Percentiles rank a stretch among this genome's conserved stretches.
Evolutionary conservation across 2,797 vertebrate species (phyloP).

Genomic region (Todus mexicanus): DNA sequence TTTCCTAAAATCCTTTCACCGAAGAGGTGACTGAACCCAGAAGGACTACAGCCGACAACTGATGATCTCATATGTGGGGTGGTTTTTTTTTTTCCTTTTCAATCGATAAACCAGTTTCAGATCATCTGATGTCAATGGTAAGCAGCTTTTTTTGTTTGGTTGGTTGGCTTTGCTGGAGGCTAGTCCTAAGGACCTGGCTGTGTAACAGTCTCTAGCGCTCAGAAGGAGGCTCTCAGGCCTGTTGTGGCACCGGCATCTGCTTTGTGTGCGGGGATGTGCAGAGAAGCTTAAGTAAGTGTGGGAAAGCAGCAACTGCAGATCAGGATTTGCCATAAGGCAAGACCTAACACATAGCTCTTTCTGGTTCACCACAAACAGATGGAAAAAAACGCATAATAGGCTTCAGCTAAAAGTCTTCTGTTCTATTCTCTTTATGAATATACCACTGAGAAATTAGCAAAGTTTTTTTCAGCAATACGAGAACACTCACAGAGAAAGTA

Average conservation of each 20-base stretch:
- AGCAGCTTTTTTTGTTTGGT: slow-evolving; percentile 66
- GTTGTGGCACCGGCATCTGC: slow-evolving; percentile 71
- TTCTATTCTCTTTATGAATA: slow-evolving; percentile 65
- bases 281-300: slow-evolving; percentile 78
- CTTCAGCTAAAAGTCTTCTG: slow-evolving; percentile 67
- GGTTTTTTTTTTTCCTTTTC: slow-evolving; percentile 12
- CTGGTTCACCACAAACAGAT: slow-evolving; percentile 79
- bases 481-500: slow-evolving; percentile 61
- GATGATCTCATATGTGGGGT: background rate
- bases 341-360: slow-evolving; percentile 73
- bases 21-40: background rate
- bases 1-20: background rate
- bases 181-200: slow-evolving; percentile 61
- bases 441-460: slow-evolving; percentile 60
- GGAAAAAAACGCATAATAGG: slow-evolving; percentile 74
- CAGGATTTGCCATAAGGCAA: slow-evolving; percentile 79
- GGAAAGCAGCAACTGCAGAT: slow-evolving; percentile 80
- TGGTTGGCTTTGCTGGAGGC: slow-evolving; percentile 71
- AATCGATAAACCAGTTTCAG: slow-evolving; percentile 52
- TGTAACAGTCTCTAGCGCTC: slow-evolving; percentile 51
- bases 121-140: slow-evolving; percentile 48
- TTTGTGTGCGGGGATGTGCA: slow-evolving; percentile 73
- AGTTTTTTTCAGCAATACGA: slow-evolving; percentile 53
- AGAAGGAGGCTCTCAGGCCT: slow-evolving; percentile 60
- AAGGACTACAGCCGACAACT: background rate